These are phyloP conservation scores for Cuculus canorus DNA, from an alignment of 2,797 vertebrate genomes.

Conservation along the genomic window DNA sequence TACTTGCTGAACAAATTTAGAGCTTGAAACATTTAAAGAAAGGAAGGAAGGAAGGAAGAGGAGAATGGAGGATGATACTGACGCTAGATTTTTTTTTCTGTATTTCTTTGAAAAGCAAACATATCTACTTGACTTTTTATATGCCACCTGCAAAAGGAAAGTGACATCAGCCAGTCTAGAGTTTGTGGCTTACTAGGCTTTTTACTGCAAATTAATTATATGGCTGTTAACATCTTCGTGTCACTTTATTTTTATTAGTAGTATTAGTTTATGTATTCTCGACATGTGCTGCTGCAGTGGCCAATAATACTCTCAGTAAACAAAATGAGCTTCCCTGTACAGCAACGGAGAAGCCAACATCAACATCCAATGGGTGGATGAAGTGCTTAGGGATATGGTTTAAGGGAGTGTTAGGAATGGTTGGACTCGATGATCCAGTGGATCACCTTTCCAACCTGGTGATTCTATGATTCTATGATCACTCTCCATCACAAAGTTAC, in stretches of 20 bases:
- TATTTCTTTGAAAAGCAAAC: slow-evolving; percentile 37
- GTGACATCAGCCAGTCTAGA: not conserved
- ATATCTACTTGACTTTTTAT: not conserved
- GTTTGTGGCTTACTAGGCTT: not conserved
- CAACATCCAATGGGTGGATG: no score
- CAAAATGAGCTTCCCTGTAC: not conserved
- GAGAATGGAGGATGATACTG: not conserved
- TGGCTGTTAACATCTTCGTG: not conserved
- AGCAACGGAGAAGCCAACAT: not conserved
- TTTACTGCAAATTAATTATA: not conserved
- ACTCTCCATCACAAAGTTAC: not conserved
- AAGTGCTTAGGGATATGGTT: no score
- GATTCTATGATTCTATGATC: no score
- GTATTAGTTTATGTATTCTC: not conserved
- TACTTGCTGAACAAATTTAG: not conserved
- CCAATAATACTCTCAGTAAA: not conserved
- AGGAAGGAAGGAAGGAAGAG: not conserved
- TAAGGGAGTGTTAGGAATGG: no score
- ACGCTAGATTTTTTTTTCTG: not conserved
- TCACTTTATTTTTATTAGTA: not conserved
- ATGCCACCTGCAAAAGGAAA: not conserved
- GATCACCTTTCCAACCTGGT: no score
- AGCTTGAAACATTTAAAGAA: not conserved
- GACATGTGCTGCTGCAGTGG: not conserved
- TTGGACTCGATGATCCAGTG: no score